phyloP scores from a whole-genome alignment of 2,888 invertebrate genomes.

The Cheilosia grossa region DNA sequence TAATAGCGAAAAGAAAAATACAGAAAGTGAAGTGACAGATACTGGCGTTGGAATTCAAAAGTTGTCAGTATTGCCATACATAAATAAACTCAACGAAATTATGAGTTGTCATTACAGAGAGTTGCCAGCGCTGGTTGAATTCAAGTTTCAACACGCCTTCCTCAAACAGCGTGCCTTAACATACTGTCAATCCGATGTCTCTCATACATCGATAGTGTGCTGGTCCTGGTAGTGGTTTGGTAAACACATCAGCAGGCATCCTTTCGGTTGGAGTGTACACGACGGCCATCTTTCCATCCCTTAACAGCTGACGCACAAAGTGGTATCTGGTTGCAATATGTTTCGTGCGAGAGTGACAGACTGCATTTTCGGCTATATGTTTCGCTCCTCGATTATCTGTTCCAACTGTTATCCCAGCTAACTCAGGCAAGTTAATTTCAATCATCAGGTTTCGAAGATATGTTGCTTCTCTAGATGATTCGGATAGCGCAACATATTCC shows the following conservation, averaged over 20 bases:
- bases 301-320: conserved; percentile 22
- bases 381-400: conserved; percentile 37
- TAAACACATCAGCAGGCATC: conserved; percentile 33
- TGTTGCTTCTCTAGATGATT: conserved; percentile 1
- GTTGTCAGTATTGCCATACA: too few relatives aligned
- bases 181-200: conserved; percentile 13
- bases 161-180: conserved; percentile 29
- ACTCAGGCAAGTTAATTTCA: conserved; percentile 21
- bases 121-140: conserved; percentile 6
- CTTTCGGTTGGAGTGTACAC: conserved; percentile 19
- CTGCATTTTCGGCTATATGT: conserved; percentile 38
- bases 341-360: conserved; percentile 20
- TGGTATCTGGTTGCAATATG: conserved; percentile 38
- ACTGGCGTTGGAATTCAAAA: too few relatives aligned
- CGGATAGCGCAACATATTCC: not conserved
- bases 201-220: conserved; percentile 29
- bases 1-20: too few relatives aligned
- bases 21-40: too few relatives aligned
- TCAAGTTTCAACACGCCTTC: conserved; percentile 34
- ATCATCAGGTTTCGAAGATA: not conserved
- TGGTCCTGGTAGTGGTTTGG: conserved; percentile 36
- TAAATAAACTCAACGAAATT: not conserved
- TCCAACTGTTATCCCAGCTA: conserved; percentile 22
- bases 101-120: not conserved
- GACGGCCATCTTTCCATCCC: conserved; percentile 14